Evolutionary conservation across 2,113 vertebrate species (phyloP), one percentile per base, ranked within the genome.

Genomic region (Nycticryphes semicollaris): DNA sequence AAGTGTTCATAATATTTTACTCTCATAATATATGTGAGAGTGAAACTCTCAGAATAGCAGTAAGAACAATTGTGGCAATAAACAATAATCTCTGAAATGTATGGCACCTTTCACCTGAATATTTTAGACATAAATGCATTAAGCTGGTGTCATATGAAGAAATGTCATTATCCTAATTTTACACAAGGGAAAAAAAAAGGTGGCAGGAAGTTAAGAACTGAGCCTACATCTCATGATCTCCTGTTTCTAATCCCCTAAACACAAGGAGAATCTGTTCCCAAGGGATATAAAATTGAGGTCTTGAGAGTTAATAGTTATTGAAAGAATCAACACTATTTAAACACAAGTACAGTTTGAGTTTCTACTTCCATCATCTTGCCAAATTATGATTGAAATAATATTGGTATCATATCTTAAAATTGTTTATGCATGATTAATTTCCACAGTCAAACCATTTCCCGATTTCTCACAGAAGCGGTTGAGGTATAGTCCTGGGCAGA

Each of bases 151-250:
- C 76, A 72, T 21, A 64, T 4, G 76, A 90, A 93, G 85, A 90
- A 93, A 88, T 60, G 39, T n/a, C 86, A 96, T 94, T 90, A 95
- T 76, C 64, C 30, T 94, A 96, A 96, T 96, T 96, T 94, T 89
- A 91, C 90, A 60, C 92, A 72, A 75, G 90, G 79, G 91, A 10
- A 72, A 79, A 54, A 59, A 53, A 77, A 62, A 59, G 59, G 53
- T 84, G 84, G 6, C 73, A 84, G 66, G 43, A 93, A 93, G 69
- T 72, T 75, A 84, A 81, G 77, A 95, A 53, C 35, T 60, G 90
- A 89, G 64, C 41, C 54, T 48, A 41, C 63, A 83, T 62, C 79
- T 78, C 68, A 62, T n/a, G 37, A 59, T 92, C 80, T 89, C 33
- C 53, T 70, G 20, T 33, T 90, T 80, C 51, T 31, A 68, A 51